Evolutionary conservation across 2,797 vertebrate genomes (phyloP).

Genomic region (Nyctibius grandis): DNA sequence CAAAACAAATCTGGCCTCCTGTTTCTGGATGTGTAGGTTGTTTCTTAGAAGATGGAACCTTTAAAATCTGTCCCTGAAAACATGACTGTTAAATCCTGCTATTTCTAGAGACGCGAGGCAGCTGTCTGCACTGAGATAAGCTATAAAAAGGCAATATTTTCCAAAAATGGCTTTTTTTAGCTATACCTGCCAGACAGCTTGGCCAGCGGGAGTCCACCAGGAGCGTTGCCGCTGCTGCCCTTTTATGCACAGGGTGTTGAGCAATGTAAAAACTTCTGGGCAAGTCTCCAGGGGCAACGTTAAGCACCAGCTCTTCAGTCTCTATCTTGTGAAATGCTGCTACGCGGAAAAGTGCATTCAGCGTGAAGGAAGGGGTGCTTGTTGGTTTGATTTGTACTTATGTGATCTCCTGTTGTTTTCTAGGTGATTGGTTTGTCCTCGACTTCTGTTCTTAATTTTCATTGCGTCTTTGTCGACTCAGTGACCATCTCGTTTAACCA

Average conservation of each 20-base stretch:
- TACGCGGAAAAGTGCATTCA: not conserved
- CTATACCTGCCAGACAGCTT: slow-evolving; percentile 13
- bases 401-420: not conserved
- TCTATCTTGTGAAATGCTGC: not conserved
- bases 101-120: slow-evolving; percentile 45
- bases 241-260: not conserved
- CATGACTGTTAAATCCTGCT: slow-evolving; percentile 52
- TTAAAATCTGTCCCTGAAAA: slow-evolving; percentile 62
- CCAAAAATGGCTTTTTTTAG: slow-evolving; percentile 14
- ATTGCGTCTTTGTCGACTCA: not conserved
- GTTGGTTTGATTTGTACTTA: not conserved
- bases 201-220: not conserved
- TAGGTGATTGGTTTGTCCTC: not conserved
- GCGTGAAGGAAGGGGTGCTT: not conserved
- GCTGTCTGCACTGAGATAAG: slow-evolving; percentile 44
- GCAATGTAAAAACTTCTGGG: not conserved
- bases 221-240: not conserved
- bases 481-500: not conserved
- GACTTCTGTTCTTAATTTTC: not conserved
- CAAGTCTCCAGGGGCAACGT: not conserved
- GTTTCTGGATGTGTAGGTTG: slow-evolving; percentile 65
- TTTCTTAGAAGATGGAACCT: slow-evolving; percentile 67
- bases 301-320: not conserved
- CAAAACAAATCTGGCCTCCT: slow-evolving; percentile 67
- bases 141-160: slow-evolving; percentile 42